Percentiles rank a stretch among this genome's conserved stretches.
Evolutionary conservation across 2,888 invertebrate species (phyloP).

Genomic region (Zaprionus lineosus): DNA sequence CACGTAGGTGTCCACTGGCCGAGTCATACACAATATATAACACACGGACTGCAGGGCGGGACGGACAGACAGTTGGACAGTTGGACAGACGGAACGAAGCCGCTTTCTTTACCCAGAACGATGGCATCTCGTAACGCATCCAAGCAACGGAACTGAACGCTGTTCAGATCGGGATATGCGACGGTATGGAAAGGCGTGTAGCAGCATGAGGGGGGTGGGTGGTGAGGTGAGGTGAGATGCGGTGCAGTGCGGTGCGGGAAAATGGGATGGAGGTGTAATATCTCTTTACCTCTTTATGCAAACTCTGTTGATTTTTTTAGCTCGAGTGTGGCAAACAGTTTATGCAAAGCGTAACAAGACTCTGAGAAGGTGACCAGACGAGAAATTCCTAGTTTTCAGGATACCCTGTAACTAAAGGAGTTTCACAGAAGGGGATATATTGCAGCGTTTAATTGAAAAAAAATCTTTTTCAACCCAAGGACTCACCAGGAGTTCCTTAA

Average conservation of each 20-base stretch:
- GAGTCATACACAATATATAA: conserved; percentile 65
- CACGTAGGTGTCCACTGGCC: conserved; percentile 68
- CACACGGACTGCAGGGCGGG: conserved; percentile 23
- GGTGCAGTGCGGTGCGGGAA: too few relatives aligned
- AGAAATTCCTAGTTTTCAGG: conserved; percentile 26
- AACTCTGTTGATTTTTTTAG: conserved; percentile 66
- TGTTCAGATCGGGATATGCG: conserved; percentile 6
- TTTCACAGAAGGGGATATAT: neutral
- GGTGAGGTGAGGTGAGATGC: too few relatives aligned
- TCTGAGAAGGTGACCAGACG: conserved; percentile 12
- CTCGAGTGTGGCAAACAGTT: conserved; percentile 60
- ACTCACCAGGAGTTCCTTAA: too few relatives aligned
- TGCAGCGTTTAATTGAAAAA: too few relatives aligned
- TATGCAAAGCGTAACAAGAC: conserved; percentile 68
- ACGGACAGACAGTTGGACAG: conserved; percentile 8
- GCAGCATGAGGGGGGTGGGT: neutral
- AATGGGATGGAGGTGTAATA: conserved; percentile 35
- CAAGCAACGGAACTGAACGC: conserved; percentile 32
- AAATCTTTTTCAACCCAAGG: too few relatives aligned
- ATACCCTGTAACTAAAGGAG: neutral
- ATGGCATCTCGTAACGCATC: conserved; percentile 62
- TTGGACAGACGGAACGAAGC: conserved; percentile 18
- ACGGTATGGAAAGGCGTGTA: neutral
- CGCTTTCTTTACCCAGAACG: conserved; percentile 77
- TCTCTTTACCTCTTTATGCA: conserved; percentile 23